phyloP scores from a whole-genome alignment of 2,113 vertebrate species.

The Parus major region DNA sequence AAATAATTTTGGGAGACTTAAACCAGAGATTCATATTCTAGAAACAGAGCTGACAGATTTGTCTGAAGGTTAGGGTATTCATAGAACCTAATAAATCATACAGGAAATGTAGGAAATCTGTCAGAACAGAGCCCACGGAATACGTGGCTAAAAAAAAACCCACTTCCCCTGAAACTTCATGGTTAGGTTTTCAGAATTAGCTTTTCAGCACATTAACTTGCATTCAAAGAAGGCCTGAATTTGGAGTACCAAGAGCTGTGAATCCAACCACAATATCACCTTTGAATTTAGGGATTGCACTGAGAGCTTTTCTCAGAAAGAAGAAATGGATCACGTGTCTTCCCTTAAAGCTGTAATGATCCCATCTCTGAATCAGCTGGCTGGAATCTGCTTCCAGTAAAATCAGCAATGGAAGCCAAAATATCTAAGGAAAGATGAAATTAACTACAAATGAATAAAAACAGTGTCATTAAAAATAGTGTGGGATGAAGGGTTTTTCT shows the following conservation, averaged over 20 bases:
- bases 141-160: background rate
- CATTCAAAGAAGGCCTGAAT: background rate
- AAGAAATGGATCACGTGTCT: background rate
- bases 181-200: background rate
- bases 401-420: background rate
- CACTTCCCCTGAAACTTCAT: background rate
- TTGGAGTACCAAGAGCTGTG: background rate
- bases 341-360: background rate
- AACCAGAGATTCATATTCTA: slow-evolving; percentile 31
- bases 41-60: background rate
- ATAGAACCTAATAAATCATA: background rate
- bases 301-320: background rate
- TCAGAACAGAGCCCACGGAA: background rate
- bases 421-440: background rate
- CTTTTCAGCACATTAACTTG: background rate
- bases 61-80: background rate
- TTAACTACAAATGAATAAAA: background rate
- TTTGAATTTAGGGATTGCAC: background rate
- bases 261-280: background rate
- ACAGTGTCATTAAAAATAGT: background rate
- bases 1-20: slow-evolving; percentile 10
- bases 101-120: background rate
- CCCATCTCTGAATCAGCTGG: background rate
- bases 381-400: background rate
- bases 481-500: background rate